Percentiles rank a stretch among this genome's conserved stretches.
Evolutionary conservation across 2,888 invertebrate genomes (phyloP).

Genomic region (Lissonota sp.): DNA sequence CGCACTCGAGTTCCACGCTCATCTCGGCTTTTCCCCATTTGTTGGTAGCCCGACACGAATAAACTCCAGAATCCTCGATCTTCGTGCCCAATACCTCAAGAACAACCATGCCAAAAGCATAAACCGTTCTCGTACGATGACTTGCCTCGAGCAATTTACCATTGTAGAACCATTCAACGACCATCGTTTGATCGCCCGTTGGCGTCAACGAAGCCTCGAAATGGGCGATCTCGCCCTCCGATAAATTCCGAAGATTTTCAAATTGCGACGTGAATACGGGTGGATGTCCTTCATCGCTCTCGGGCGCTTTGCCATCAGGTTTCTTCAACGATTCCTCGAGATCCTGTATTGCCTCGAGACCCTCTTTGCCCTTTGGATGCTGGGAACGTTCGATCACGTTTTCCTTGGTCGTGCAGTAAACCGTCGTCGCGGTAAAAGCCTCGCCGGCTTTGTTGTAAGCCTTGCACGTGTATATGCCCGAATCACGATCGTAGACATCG

Average conservation of each 20-base stretch:
- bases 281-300: slow-evolving; percentile 92
- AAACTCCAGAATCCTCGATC: slow-evolving; percentile 95
- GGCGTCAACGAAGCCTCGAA: slow-evolving; percentile 98
- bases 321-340: slow-evolving; percentile 93
- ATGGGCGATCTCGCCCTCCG: slow-evolving; percentile 98
- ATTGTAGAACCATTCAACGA: slow-evolving; percentile 98
- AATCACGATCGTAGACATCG: slow-evolving; percentile 96
- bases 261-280: slow-evolving; percentile 96
- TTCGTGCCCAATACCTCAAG: slow-evolving; percentile 97
- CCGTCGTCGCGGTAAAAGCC: slow-evolving; percentile 95
- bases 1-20: slow-evolving; percentile 92
- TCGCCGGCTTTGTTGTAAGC: slow-evolving; percentile 95
- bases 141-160: slow-evolving; percentile 94
- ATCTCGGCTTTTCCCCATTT: slow-evolving; percentile 95
- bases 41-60: slow-evolving; percentile 95
- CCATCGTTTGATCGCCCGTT: slow-evolving; percentile 96
- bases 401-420: slow-evolving; percentile 93
- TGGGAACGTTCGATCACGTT: slow-evolving; percentile 94
- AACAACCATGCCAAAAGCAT: slow-evolving; percentile 99
- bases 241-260: slow-evolving; percentile 91
- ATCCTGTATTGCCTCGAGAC: slow-evolving; percentile 95
- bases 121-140: slow-evolving; percentile 95
- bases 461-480: slow-evolving; percentile 96
- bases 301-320: slow-evolving; percentile 88
- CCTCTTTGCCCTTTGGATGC: slow-evolving; percentile 97